Evolutionary conservation across 2,888 invertebrate species (phyloP), one percentile per base, ranked within the genome.

Genomic region (Ganaspis brasiliensis): DNA sequence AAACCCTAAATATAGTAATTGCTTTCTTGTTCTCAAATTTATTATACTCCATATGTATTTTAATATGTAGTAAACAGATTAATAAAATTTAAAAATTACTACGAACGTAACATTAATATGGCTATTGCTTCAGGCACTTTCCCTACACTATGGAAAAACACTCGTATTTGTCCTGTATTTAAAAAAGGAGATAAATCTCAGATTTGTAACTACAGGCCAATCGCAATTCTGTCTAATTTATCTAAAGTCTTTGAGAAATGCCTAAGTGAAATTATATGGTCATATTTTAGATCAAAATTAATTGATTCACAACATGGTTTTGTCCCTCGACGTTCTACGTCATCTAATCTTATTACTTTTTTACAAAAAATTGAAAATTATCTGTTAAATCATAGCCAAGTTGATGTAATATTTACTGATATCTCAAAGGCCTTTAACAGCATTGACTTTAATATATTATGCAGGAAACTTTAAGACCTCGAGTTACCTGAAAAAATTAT

Each of bases 211-310:
- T 81, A 81, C 37, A 75, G 82, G 67, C 80, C 80, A 8, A 81
- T 82, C 8, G 21, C 75, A 45, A 77, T 81, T 12, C 56, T 76
- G 9, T 74, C 77, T 16, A 19, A 71, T 9, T 26, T 82, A 4
- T 73, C 76, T 6, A 83, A 80, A 67, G 45, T 83, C 1, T 79
- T 83, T 52, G 83, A 83, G 57, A 76, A 75, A 49, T 14, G 75
- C 5, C 35, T 80, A 3, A 45, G 75, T 16, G 16, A 5, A 6
- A n/a, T 49, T 0, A n/a, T 49, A 49, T 49, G 49, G 49, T 49
- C 49, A 14, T 49, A 49, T 49, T 49, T 49, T 8, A 16, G 4
- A 3, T n/a, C 49, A 16, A 49, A 49, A 49, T 16, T 49, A 49
- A 49, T 49, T 0, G 4, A 49, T 3, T 6, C n/a, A 16, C 49